Percentiles rank a stretch among this genome's conserved stretches.
These are phyloP conservation scores for Lymantria monacha DNA, from an alignment of 2,888 invertebrate genomes.

Conservation along the genomic window DNA sequence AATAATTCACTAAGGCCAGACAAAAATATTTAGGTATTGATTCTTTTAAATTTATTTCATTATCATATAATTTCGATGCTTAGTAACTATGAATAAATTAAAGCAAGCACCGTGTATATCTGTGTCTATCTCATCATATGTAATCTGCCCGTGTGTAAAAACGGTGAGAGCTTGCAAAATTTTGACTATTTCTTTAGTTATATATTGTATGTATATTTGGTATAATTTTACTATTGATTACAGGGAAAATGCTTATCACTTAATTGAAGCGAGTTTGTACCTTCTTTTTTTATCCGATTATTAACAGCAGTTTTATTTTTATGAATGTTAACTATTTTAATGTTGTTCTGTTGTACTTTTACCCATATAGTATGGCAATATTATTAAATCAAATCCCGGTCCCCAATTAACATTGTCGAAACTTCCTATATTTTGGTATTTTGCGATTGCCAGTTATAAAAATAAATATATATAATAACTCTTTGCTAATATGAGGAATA, in stretches of 20 bases:
- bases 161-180: slow-evolving; percentile 24
- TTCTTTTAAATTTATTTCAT: too few relatives aligned
- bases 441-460: too few relatives aligned
- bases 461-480: too few relatives aligned
- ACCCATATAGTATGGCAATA: background rate
- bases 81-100: too few relatives aligned
- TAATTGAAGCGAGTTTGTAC: background rate
- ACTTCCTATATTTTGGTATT: too few relatives aligned
- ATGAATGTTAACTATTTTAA: background rate
- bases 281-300: background rate
- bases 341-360: slow-evolving; percentile 10
- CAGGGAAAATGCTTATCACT: slow-evolving; percentile 2
- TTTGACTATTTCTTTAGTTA: slow-evolving; percentile 11
- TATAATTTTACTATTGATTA: background rate
- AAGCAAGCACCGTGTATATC: too few relatives aligned
- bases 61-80: too few relatives aligned
- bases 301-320: slow-evolving; percentile 3
- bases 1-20: too few relatives aligned
- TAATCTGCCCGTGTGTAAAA: background rate
- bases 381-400: background rate
- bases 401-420: too few relatives aligned
- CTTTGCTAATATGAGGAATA: too few relatives aligned
- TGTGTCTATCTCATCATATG: too few relatives aligned
- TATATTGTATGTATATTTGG: background rate
- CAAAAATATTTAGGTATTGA: too few relatives aligned